Evolutionary conservation across 1,140 invertebrate genomes (phyloP).

Genomic region (Zaprionus lachaisei): DNA sequence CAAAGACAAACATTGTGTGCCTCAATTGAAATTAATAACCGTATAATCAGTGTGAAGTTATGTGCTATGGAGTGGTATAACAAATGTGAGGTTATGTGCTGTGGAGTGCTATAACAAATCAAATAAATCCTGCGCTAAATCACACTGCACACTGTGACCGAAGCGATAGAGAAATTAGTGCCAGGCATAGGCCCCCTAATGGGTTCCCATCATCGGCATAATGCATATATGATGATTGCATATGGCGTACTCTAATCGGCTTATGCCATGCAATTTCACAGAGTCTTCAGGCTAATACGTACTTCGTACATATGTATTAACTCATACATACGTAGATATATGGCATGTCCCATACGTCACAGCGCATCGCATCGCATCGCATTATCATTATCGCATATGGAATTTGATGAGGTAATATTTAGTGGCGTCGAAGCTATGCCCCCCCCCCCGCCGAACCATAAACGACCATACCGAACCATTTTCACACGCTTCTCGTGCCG

Average conservation of each 20-base stretch:
- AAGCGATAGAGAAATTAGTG: conserved; percentile 4
- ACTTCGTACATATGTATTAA: background rate
- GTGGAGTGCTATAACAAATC: background rate
- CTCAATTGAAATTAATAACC: background rate
- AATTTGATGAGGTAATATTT: conserved; percentile 48
- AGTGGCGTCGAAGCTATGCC: background rate
- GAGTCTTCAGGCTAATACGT: background rate
- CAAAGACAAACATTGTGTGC: background rate
- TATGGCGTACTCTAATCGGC: conserved; percentile 14
- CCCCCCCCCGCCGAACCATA: background rate
- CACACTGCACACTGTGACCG: background rate
- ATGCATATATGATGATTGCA: conserved; percentile 12
- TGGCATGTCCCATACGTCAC: conserved; percentile 45
- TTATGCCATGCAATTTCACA: conserved; percentile 24
- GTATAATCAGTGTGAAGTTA: conserved; percentile 6
- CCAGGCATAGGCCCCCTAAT: background rate
- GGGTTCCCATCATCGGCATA: conserved; percentile 9
- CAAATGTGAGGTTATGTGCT: no score
- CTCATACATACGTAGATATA: conserved; percentile 17
- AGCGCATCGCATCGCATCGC: conserved; percentile 44
- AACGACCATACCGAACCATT: conserved; percentile 10
- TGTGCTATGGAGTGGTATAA: background rate
- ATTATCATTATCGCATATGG: conserved; percentile 51
- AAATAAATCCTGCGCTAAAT: background rate
- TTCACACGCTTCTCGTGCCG: conserved; percentile 39